Evolutionary conservation across 1,140 invertebrate genomes (phyloP).

Genomic region (Drosophila ficusphila): DNA sequence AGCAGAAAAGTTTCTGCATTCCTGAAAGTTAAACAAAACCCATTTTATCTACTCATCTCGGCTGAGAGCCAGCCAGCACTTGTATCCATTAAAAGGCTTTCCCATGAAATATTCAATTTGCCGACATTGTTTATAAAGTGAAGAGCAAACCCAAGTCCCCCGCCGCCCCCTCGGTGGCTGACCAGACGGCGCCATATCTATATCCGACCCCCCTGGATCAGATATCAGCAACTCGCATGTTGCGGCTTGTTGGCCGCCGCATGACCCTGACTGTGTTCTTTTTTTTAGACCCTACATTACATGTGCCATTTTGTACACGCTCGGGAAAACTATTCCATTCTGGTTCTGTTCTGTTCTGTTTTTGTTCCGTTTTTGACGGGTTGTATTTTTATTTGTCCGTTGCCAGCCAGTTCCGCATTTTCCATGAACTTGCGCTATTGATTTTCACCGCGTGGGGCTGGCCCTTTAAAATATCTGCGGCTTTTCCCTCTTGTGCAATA

Average conservation of each 20-base stretch:
- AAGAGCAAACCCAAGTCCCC: slow-evolving; percentile 25
- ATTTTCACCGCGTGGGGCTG: slow-evolving; percentile 50
- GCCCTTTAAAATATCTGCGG: slow-evolving; percentile 40
- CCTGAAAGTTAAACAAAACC: slow-evolving; percentile 32
- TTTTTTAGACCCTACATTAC: slow-evolving; percentile 9
- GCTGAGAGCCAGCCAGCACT: slow-evolving; percentile 11
- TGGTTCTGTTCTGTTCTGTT: slow-evolving; percentile 18
- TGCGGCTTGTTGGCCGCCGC: slow-evolving; percentile 36
- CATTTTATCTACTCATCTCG: slow-evolving; percentile 29
- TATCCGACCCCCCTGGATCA: slow-evolving; percentile 18
- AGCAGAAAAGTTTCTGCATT: slow-evolving; percentile 31
- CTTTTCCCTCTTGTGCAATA: slow-evolving; percentile 48
- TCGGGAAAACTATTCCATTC: slow-evolving; percentile 23
- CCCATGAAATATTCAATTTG: slow-evolving; percentile 53
- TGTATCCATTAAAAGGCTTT: slow-evolving; percentile 49
- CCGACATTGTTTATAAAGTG: slow-evolving; percentile 49
- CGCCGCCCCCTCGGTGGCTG: slow-evolving; percentile 1
- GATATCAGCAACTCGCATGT: slow-evolving; percentile 53
- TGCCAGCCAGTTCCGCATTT: slow-evolving; percentile 55
- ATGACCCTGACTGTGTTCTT: slow-evolving; percentile 41
- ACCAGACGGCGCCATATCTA: slow-evolving; percentile 48
- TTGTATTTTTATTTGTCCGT: slow-evolving; percentile 20
- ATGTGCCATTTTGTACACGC: slow-evolving; percentile 45
- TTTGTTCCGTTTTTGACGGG: slow-evolving; percentile 12
- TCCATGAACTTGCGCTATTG: slow-evolving; percentile 78